Conservation (phyloP, 64 coral and sea anemone genomes). For the Stylophora pistillata region DNA sequence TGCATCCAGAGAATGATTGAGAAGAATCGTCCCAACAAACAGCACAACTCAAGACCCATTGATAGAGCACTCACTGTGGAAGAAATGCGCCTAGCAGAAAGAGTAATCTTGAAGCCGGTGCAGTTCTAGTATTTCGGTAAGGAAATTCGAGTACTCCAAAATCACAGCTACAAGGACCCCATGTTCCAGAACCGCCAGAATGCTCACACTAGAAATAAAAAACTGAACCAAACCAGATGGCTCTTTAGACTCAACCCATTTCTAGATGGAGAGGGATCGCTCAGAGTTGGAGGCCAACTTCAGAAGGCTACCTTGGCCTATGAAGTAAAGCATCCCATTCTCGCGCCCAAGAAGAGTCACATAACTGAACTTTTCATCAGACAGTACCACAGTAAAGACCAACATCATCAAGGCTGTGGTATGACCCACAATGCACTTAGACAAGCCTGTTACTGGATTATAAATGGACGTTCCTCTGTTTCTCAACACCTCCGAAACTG, state of each 20-base stretch:
- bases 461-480: too few relatives aligned
- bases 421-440: too few relatives aligned
- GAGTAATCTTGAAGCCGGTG: conserved; percentile 27
- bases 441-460: too few relatives aligned
- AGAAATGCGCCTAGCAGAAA: conserved; percentile 40
- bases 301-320: background rate
- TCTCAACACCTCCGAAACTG: too few relatives aligned
- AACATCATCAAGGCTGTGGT: conserved; percentile 21
- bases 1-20: conserved; percentile 41
- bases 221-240: conserved; percentile 2
- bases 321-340: conserved; percentile 15
- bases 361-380: conserved; percentile 41
- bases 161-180: background rate
- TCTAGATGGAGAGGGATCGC: background rate
- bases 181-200: conserved; percentile 41
- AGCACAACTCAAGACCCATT: conserved; percentile 21
- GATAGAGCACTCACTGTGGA: background rate
- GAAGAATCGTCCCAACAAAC: conserved; percentile 22
- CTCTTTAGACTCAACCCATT: background rate
- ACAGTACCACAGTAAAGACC: conserved; percentile 16
- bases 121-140: conserved; percentile 15
- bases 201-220: conserved; percentile 28
- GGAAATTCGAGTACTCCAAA: conserved; percentile 5
- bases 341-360: conserved; percentile 37
- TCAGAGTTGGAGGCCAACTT: conserved; percentile 13